Base-by-base conservation (phyloP, 2,113 vertebrate species). In the Zeus faber region DNA sequence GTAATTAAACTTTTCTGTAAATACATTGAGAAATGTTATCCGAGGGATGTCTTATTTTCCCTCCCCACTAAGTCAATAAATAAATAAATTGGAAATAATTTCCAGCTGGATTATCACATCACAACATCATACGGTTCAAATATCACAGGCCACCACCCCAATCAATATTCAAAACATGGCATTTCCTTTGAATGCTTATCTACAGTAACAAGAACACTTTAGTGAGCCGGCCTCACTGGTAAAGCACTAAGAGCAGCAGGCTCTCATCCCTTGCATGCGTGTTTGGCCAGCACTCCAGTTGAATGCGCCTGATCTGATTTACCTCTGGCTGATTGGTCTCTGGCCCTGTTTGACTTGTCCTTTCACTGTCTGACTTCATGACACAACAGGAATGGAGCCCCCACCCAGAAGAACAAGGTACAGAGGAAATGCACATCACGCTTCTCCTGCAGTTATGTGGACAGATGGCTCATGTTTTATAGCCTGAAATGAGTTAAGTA, bases 101-200 rank as follows among this genome's bases (percentile, higher is more conserved):
- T 6, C 18, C 11, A n/a, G n/a, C 22, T 37, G 17, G 6, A 48
- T 47, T 16, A 27, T 37, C 22, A 27, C 45, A 49, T 24, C 23
- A 63, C 54, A 60, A 49, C 43, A 57, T 58, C 50, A 61, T 41
- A 49, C 0, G 5, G 26, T 46, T 60, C 1, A 47, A 83, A 80
- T 58, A 64, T 17, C 62, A 72, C 16, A 59, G 57, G 50, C 46
- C 63, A 61, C 14, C 49, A 70, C 56, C 57, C 27, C 26, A 59
- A 65, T 72, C 59, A 65, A 48, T 65, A 76, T 79, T 82, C 57
- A 79, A 72, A 82, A 70, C 9, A 26, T 52, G 49, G 21, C 43
- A 65, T 72, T 75, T 54, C 33, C 37, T 11, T 17, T 3, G 6
- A 60, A 49, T n/a, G n/a, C n/a, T n/a, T n/a, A n/a, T n/a, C n/a